These are phyloP conservation scores for Drosophila multiciliata DNA, from an alignment of 2,888 invertebrate species.

Conservation along the genomic window DNA sequence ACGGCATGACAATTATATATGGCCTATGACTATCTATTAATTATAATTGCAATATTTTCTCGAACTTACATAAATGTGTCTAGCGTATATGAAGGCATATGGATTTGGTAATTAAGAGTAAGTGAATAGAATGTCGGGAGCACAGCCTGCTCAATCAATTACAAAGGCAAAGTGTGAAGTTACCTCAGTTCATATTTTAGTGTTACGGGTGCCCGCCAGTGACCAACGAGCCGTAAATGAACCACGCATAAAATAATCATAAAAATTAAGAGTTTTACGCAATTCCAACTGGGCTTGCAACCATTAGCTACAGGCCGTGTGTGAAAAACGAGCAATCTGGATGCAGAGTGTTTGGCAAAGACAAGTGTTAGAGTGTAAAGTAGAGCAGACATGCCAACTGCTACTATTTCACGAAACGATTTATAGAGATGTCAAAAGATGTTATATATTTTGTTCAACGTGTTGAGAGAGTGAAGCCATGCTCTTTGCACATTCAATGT, in stretches of 20 bases:
- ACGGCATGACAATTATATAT: constrained; percentile 32
- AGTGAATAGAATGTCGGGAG: constrained; percentile 50
- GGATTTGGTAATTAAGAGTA: constrained; percentile 27
- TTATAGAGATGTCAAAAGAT: constrained; percentile 57
- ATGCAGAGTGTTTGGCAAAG: constrained; percentile 22
- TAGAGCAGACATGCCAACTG: constrained; percentile 60
- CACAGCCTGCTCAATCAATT: constrained; percentile 55
- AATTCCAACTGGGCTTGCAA: constrained; percentile 53
- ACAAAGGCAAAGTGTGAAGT: constrained; percentile 38
- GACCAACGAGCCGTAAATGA: constrained; percentile 65
- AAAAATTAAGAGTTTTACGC: constrained; percentile 71
- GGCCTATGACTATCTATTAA: constrained; percentile 20
- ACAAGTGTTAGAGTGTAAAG: constrained; percentile 67
- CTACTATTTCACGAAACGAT: constrained; percentile 38
- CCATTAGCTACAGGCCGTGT: constrained; percentile 37
- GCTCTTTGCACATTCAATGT: constrained; percentile 54
- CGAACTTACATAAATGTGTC: constrained; percentile 34
- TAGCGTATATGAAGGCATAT: constrained; percentile 3
- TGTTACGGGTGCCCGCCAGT: constrained; percentile 31
- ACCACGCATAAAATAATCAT: constrained; percentile 76
- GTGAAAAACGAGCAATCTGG: constrained; percentile 48
- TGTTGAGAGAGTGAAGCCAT: constrained; percentile 38
- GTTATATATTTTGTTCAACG: constrained; percentile 41
- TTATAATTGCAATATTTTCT: constrained; percentile 31
- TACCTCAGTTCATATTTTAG: constrained; percentile 24